These are phyloP conservation scores for Paraplagusia blochii DNA, from an alignment of 2,113 vertebrate genomes.

Conservation along the genomic window DNA sequence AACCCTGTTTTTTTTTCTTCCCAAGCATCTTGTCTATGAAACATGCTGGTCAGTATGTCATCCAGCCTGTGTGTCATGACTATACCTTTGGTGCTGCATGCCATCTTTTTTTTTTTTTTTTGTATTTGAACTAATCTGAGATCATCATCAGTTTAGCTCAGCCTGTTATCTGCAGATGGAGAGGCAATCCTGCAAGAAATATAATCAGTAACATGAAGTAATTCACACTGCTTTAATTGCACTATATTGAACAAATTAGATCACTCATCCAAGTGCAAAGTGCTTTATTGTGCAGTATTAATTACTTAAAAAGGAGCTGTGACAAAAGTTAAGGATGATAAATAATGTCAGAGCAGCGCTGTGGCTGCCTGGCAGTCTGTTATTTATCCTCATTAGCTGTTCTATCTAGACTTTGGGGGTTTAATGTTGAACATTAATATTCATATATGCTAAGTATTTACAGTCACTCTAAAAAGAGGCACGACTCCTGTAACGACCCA, in stretches of 20 bases:
- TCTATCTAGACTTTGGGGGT: conserved; percentile 62
- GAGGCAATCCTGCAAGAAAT: conserved; percentile 47
- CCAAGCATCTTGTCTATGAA: conserved; percentile 27
- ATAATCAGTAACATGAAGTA: conserved; percentile 72
- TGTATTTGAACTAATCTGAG: conserved; percentile 50
- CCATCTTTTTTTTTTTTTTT: conserved; percentile 50
- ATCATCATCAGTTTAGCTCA: conserved; percentile 67
- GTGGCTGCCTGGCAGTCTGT: conserved; percentile 66
- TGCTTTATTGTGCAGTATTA: conserved; percentile 76
- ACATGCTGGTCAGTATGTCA: neutral
- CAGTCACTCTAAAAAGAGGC: conserved; percentile 63
- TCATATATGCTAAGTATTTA: conserved; percentile 77
- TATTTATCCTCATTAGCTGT: conserved; percentile 80
- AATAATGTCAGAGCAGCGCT: conserved; percentile 72
- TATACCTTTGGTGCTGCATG: conserved; percentile 1
- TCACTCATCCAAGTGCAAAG: conserved; percentile 74
- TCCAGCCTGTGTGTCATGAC: too few species aligned
- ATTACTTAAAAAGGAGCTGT: conserved; percentile 73
- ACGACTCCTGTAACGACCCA: conserved; percentile 53
- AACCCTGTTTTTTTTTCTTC: neutral
- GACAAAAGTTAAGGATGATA: conserved; percentile 79
- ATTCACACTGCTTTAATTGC: conserved; percentile 73
- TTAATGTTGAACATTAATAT: conserved; percentile 77
- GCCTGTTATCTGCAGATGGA: conserved; percentile 60
- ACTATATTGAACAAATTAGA: conserved; percentile 78